These are phyloP conservation scores for Neomonachus schauinslandi DNA, from an alignment of 2,113 vertebrate species.

Conservation along the genomic window DNA sequence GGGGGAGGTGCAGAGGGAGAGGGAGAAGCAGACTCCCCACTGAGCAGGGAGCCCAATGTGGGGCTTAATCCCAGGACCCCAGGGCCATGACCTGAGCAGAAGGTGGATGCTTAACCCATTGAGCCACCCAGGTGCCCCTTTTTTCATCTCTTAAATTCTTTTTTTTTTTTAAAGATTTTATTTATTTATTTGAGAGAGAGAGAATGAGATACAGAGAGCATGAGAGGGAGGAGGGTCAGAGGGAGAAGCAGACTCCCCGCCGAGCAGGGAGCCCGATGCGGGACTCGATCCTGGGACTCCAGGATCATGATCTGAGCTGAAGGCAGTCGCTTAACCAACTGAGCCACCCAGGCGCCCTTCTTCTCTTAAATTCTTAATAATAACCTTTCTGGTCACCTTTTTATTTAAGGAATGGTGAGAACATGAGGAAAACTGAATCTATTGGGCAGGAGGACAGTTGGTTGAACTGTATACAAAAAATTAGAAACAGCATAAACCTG, in stretches of 20 bases:
- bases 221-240: too few relatives aligned
- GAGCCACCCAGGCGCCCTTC: background rate
- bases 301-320: background rate
- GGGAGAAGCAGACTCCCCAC: background rate
- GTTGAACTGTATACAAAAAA: background rate
- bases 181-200: too few relatives aligned
- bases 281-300: background rate
- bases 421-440: background rate
- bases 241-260: background rate
- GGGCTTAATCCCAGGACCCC: background rate
- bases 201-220: too few relatives aligned
- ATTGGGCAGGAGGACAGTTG: background rate
- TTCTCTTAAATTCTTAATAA: background rate
- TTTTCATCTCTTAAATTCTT: background rate
- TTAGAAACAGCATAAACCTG: background rate
- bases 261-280: background rate
- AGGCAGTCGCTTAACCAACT: too few relatives aligned
- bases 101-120: background rate
- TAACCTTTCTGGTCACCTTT: background rate
- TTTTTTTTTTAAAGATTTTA: too few relatives aligned
- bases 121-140: background rate
- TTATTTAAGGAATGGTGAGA: background rate
- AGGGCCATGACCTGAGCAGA: background rate
- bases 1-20: background rate
- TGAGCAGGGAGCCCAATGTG: background rate